Base-by-base conservation (phyloP, 2,888 invertebrate genomes). In the Caradrina kadenii region DNA sequence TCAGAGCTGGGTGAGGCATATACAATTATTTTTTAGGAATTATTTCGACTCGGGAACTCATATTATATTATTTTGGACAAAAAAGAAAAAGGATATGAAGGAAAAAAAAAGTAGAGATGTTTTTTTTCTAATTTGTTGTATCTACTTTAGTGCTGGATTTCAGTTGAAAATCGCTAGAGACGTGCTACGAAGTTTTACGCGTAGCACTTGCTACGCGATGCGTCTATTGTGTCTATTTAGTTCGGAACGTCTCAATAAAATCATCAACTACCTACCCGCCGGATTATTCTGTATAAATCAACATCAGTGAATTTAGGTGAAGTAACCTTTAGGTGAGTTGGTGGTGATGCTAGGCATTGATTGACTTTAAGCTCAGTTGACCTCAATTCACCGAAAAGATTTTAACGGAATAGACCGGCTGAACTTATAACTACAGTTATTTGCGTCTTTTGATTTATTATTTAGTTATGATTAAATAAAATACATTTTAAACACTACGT, bases 171-270 rank as follows among this genome's bases (percentile, higher is more conserved):
- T 21, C 22, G 19, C 19, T 6, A 48, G 19, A 13, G 22, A 19
- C 39, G 39, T 15, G 69, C 62, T 62, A 69, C 53, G 39, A 69
- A 48, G 15, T 62, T 39, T n/a, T 15, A 31, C 39, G 53, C 61
- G 53, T 54, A 69, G 61, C 53, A 19, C 19, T 7, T 13, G 26
- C 61, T 69, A 61, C 69, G 53, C 19, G 21, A 21, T 5, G 6
- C 19, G 45, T 45, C 45, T 17, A 45, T 19, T 48, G 48, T 26
- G 7, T 13, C 45, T 56, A 45, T 45, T 45, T 17, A 45, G 17
- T 45, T 45, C 17, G 4, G 17, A 45, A 45, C 11, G 13, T 39
- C 39, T 11, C 39, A 13, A 39, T 39, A 39, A 13, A 39, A 39
- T 15, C n/a, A n/a, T n/a, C n/a, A 26, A 26, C 17, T 35, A 17